A percentile compares a stretch with the other conserved stretches of the same genome.
phyloP scores from a whole-genome alignment of 2,888 invertebrate species.

The Torymus auratus region DNA sequence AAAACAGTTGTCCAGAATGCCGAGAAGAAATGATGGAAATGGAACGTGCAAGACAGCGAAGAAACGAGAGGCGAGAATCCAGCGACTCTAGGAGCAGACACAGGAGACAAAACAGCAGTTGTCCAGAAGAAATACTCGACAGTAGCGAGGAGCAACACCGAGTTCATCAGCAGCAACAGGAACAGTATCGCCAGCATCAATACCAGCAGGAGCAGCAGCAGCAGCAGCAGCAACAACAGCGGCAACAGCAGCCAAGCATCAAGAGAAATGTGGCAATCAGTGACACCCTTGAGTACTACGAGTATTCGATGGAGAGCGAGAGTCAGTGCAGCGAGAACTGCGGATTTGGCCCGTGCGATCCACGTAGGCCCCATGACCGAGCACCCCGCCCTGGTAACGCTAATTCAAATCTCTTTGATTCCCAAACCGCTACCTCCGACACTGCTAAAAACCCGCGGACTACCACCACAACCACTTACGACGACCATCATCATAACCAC shows the following conservation, averaged over 20 bases:
- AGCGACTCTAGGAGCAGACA: conserved; percentile 57
- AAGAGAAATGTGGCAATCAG: conserved; percentile 77
- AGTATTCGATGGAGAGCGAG: conserved; percentile 77
- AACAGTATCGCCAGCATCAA: conserved; percentile 35
- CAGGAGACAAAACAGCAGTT: conserved; percentile 71
- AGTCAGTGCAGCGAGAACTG: conserved; percentile 77
- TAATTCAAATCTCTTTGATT: conserved; percentile 77
- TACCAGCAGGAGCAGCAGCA: conserved; percentile 68
- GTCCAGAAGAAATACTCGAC: conserved; percentile 73
- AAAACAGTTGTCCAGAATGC: conserved; percentile 70
- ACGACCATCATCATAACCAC: conserved; percentile 68
- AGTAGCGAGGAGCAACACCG: conserved; percentile 68
- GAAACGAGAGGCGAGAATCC: conserved; percentile 22
- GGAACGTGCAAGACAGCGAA: conserved; percentile 57
- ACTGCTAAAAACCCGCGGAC: conserved; percentile 76
- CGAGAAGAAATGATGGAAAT: conserved; percentile 62
- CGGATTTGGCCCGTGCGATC: conserved; percentile 77
- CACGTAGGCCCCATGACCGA: conserved; percentile 76
- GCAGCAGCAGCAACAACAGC: conserved; percentile 66
- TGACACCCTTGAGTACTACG: conserved; percentile 76
- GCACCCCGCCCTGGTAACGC: conserved; percentile 77
- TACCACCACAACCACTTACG: conserved; percentile 62
- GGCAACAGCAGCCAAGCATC: conserved; percentile 69
- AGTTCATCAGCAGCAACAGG: conserved; percentile 61
- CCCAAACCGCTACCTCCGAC: conserved; percentile 77